Evolutionary conservation across 2,113 vertebrate genomes (phyloP).

Genomic region (Neoarius graeffei): DNA sequence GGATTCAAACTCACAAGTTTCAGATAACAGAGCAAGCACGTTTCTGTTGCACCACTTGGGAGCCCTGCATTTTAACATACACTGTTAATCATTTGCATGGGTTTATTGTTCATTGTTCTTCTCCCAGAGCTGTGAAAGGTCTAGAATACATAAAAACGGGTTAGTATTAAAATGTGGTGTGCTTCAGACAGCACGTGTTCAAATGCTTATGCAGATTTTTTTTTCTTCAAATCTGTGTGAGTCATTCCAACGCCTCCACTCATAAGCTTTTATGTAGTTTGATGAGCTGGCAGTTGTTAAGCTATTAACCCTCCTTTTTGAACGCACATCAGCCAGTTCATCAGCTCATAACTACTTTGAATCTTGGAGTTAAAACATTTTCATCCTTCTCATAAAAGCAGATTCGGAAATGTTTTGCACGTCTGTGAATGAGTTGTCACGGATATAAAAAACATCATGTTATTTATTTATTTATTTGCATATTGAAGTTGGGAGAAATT

Average conservation of each 20-base stretch:
- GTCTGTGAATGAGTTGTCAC: neutral
- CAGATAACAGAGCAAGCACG: too few relatives aligned
- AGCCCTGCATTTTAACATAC: neutral
- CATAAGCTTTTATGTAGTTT: conserved; percentile 16
- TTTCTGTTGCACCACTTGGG: too few relatives aligned
- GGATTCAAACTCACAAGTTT: too few relatives aligned
- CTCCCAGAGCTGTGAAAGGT: neutral
- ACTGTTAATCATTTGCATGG: neutral
- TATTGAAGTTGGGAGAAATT: too few relatives aligned
- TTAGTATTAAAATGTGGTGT: neutral
- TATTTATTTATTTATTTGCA: too few relatives aligned
- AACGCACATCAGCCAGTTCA: conserved; percentile 3
- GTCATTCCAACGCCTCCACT: conserved; percentile 19
- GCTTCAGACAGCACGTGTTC: neutral
- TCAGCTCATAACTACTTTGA: conserved; percentile 14
- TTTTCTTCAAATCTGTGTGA: neutral
- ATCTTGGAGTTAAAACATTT: conserved; percentile 8
- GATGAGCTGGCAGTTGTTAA: neutral
- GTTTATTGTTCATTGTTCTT: neutral
- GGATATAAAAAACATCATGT: neutral
- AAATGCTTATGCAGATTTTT: neutral
- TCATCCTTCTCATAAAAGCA: neutral
- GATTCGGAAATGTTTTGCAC: neutral
- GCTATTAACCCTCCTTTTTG: conserved; percentile 1
- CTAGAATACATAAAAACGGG: neutral